Evolutionary conservation across 2,888 invertebrate genomes (phyloP).

Genomic region (Quadroppia sp.): DNA sequence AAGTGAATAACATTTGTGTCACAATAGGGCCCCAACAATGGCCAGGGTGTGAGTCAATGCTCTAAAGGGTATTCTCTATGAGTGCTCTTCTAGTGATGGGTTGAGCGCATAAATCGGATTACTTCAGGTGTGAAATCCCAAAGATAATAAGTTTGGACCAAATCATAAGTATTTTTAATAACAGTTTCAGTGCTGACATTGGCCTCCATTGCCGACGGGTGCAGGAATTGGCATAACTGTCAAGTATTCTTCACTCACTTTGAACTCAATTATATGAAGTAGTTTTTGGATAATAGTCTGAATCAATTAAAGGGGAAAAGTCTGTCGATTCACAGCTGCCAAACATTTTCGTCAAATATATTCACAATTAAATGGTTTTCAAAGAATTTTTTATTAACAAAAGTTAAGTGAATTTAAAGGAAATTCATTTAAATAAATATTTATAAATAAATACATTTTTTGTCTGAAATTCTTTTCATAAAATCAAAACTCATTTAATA

Average conservation of each 20-base stretch:
- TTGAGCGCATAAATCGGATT: conserved; percentile 35
- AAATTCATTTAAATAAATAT: too few relatives aligned
- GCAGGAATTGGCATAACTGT: conserved; percentile 11
- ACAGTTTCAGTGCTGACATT: too few relatives aligned
- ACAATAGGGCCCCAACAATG: conserved; percentile 2
- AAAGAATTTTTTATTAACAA: too few relatives aligned
- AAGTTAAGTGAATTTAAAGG: too few relatives aligned
- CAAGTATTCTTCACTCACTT: not conserved
- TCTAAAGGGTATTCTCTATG: not conserved
- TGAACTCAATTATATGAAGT: conserved; percentile 10
- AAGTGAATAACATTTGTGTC: not conserved
- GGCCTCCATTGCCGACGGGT: not conserved
- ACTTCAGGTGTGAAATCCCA: conserved; percentile 29
- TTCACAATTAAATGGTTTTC: too few relatives aligned
- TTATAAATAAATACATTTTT: too few relatives aligned
- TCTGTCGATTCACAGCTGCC: not conserved
- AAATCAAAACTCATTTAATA: too few relatives aligned
- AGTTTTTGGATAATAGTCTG: not conserved
- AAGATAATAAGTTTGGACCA: conserved; percentile 24
- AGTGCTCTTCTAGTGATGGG: conserved; percentile 22
- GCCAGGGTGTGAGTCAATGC: not conserved
- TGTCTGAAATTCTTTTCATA: too few relatives aligned
- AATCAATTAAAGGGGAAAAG: not conserved
- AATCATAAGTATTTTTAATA: conserved; percentile 20
- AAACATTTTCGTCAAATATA: not conserved